Percentiles rank a stretch among this genome's conserved stretches.
Conservation (phyloP, 2,888 invertebrate species). For the Axea sp. region DNA sequence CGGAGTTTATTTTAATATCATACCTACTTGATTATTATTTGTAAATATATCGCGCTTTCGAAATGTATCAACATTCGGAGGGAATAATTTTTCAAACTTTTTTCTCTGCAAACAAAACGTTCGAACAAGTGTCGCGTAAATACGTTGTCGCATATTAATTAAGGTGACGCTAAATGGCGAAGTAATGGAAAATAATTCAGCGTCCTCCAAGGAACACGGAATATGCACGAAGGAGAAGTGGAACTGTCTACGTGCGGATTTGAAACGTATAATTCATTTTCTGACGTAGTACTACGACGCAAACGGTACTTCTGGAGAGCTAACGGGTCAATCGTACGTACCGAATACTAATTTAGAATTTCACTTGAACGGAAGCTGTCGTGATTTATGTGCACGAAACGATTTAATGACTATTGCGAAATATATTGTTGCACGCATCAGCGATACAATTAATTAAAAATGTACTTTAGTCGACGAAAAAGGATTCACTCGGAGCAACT, state of each 20-base stretch:
- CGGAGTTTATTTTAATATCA: no score
- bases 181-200: constrained; percentile 7
- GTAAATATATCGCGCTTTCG: no score
- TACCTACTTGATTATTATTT: no score
- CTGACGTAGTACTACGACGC: constrained; percentile 33
- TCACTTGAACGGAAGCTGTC: constrained; percentile 45
- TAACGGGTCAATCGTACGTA: constrained; percentile 49
- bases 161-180: background rate
- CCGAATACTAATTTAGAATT: constrained; percentile 43
- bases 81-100: no score
- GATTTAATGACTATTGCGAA: constrained; percentile 46
- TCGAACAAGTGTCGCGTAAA: background rate
- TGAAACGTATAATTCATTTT: constrained; percentile 41
- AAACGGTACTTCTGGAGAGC: constrained; percentile 18
- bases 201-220: no score
- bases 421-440: constrained; percentile 40
- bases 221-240: background rate
- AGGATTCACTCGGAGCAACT: constrained; percentile 2
- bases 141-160: no score
- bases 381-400: constrained; percentile 52
- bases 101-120: constrained; percentile 1
- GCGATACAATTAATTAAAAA: constrained; percentile 45
- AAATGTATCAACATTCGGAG: no score
- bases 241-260: constrained; percentile 8
- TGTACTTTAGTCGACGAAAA: constrained; percentile 23